phyloP scores from a whole-genome alignment of 2,888 invertebrate genomes.

The Calameuta pallipes region DNA sequence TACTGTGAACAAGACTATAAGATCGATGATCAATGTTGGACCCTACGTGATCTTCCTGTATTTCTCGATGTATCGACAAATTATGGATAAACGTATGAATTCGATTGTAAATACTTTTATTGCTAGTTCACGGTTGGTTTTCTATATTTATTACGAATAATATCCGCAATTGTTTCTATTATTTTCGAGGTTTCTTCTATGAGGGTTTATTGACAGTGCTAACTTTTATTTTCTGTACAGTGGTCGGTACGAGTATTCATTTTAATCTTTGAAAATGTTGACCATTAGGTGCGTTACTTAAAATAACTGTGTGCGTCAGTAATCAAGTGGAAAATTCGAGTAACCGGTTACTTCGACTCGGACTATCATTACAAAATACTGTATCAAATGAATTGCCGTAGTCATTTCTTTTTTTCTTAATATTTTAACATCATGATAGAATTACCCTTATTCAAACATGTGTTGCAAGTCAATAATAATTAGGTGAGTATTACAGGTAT shows the following conservation, averaged over 20 bases:
- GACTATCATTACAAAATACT: background rate
- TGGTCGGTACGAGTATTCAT: background rate
- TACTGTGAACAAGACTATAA: background rate
- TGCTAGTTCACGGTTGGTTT: background rate
- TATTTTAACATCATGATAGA: background rate
- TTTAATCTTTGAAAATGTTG: background rate
- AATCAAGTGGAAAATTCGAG: background rate
- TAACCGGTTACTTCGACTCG: background rate
- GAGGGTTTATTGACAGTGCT: background rate
- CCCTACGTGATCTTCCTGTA: background rate
- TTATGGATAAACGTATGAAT: background rate
- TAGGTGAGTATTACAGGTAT: background rate
- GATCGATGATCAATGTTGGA: background rate
- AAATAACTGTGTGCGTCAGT: background rate
- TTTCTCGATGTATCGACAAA: conserved; percentile 1
- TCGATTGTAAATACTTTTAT: background rate
- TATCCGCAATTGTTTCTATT: background rate
- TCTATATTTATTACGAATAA: background rate
- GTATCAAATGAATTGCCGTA: background rate
- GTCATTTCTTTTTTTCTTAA: background rate
- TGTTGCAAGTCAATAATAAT: too few relatives aligned
- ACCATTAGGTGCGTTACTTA: background rate
- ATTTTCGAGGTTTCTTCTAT: background rate
- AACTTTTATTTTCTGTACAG: background rate
- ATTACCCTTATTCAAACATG: background rate